Conservation (phyloP, 2,888 invertebrate genomes). For the Tupiocoris notatus region DNA sequence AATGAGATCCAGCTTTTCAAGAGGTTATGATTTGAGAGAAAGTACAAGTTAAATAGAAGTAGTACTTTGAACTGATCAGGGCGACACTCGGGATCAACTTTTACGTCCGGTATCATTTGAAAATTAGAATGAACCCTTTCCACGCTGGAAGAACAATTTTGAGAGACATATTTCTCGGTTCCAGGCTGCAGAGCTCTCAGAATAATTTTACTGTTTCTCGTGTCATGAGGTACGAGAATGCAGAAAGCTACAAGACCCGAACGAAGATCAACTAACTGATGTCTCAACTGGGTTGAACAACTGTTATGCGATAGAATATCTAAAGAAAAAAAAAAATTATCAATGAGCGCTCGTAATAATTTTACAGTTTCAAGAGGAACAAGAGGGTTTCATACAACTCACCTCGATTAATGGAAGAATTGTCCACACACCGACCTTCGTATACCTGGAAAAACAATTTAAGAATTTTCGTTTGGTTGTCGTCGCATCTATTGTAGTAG, state of each 20-base stretch:
- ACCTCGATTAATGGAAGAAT: too few species aligned
- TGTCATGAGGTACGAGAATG: background rate
- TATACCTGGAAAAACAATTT: too few species aligned
- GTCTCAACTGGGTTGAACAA: background rate
- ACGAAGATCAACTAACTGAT: background rate
- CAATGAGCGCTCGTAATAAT: too few species aligned
- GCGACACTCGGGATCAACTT: background rate
- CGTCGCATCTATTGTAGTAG: too few species aligned
- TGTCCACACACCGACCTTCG: too few species aligned
- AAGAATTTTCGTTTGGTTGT: too few species aligned
- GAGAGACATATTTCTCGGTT: background rate
- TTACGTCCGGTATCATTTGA: background rate
- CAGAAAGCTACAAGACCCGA: background rate
- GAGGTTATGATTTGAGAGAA: too few species aligned
- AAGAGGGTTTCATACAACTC: too few species aligned
- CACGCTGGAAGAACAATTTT: background rate
- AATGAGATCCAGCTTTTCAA: too few species aligned
- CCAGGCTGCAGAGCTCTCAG: background rate
- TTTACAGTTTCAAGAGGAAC: too few species aligned
- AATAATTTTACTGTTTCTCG: background rate
- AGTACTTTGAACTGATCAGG: background rate
- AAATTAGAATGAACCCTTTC: background rate
- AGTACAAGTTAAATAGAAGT: too few species aligned
- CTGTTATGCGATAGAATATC: too few species aligned
- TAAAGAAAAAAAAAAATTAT: background rate